Evolutionary conservation across 2,113 vertebrate genomes (phyloP).

Genomic region (Murina feae): DNA sequence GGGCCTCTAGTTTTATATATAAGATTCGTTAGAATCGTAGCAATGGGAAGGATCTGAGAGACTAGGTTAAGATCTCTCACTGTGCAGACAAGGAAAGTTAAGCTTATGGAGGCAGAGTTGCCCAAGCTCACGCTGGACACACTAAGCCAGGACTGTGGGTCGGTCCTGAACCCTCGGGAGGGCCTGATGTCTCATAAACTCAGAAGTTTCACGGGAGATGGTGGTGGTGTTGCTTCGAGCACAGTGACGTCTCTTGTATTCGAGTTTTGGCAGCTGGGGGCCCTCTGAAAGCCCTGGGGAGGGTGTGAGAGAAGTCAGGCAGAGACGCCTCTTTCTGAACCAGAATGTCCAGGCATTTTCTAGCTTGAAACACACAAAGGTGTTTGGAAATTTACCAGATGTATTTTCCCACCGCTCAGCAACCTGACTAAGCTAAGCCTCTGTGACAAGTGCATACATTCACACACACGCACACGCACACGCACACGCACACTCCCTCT

Average conservation of each 20-base stretch:
- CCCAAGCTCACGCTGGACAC: background rate
- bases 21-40: background rate
- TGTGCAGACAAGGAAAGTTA: background rate
- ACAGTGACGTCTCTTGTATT: conserved; percentile 33
- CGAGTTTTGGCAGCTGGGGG: background rate
- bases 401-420: background rate
- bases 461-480: background rate
- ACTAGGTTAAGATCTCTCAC: background rate
- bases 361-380: background rate
- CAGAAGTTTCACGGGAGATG: conserved; percentile 14
- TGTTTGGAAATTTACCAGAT: background rate
- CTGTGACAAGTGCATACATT: background rate
- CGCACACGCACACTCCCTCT: background rate
- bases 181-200: background rate
- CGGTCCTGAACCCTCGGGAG: background rate
- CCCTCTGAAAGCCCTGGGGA: conserved; percentile 36
- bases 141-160: background rate
- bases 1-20: no score
- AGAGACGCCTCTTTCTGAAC: background rate
- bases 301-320: background rate
- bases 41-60: background rate
- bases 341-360: conserved; percentile 28
- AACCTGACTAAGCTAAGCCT: background rate
- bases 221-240: background rate
- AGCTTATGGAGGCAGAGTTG: background rate